Evolutionary conservation across 2,113 vertebrate genomes (phyloP), one percentile per base, ranked within the genome.

Genomic region (Syrmaticus mikado): DNA sequence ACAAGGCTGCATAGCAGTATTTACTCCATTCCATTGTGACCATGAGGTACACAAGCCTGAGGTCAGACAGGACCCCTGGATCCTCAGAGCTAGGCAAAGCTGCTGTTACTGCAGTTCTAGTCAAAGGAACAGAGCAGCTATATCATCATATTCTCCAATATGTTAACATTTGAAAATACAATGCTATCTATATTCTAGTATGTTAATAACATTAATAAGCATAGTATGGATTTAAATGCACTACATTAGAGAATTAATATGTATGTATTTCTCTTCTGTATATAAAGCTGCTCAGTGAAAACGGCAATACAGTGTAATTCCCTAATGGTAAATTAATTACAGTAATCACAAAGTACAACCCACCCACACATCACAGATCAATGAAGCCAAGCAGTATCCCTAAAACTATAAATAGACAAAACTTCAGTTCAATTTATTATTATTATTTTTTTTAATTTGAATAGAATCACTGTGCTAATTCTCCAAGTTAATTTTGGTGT

Each of bases 301-400:
- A 86, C 92, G 77, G 94, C 85, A 79, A 92, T 28, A 55, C 52
- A 95, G 32, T 43, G 34, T 32, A 95, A 93, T 64, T 94, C 79
- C 87, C 41, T 89, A 92, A 96, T 46, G 10, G 91, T 67, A 91
- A 94, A 83, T 73, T 92, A 94, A 97, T 86, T 60, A 78, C 70
- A 68, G 85, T 82, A 41, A 91, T 95, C 94, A 72, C 87, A 94
- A 46, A 95, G 94, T 76, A 41, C 82, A 76, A 79, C 89, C 74
- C 65, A 80, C 90, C 72, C 81, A 34, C 24, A 1, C 46, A 67
- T 84, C 72, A 91, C 75, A 91, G 78, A 94, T 32, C 78, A 83
- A 89, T 6, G 38, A 58, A 93, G 77, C 32, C 61, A 92, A 96
- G 68, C 81, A 92, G 32, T 50, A 77, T 85, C 50, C 55, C 61